Conservation (phyloP, 2,888 invertebrate genomes). For the Oconnorella tubifera region DNA sequence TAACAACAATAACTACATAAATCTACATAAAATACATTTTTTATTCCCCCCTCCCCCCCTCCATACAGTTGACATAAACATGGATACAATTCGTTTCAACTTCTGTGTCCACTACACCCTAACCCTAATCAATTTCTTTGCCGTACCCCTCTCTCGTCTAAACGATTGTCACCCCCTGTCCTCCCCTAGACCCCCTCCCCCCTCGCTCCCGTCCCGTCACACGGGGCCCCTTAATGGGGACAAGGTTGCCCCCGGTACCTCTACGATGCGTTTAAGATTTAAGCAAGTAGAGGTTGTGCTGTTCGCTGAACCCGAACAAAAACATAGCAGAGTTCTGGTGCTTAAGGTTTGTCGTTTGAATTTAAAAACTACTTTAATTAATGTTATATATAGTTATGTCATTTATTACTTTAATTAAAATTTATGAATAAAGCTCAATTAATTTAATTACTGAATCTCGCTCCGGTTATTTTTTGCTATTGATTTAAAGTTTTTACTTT, state of each 20-base stretch:
- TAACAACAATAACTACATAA: no score
- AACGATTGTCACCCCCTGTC: conserved; percentile 14
- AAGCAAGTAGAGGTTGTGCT: conserved; percentile 75
- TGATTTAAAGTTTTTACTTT: no score
- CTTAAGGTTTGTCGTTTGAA: conserved; percentile 58
- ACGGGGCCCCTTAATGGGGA: conserved; percentile 53
- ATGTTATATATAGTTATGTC: no score
- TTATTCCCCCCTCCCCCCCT: no score
- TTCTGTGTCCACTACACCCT: conserved; percentile 70
- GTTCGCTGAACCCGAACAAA: conserved; percentile 61
- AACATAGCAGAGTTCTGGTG: conserved; percentile 64
- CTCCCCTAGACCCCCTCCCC: conserved; percentile 58
- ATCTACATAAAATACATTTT: no score
- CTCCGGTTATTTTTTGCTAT: no score
- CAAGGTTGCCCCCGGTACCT: conserved; percentile 42
- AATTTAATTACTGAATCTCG: no score
- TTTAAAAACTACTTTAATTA: no score
- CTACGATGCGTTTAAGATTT: conserved; percentile 66
- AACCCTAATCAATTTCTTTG: conserved; percentile 63
- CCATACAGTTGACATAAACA: conserved; percentile 65
- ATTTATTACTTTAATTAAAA: no score
- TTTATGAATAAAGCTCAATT: no score
- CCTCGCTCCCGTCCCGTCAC: background rate
- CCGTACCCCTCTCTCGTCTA: conserved; percentile 60
- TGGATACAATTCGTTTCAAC: conserved; percentile 71